phyloP scores from a whole-genome alignment of 2,888 invertebrate species.

The Endomychus coccineus region DNA sequence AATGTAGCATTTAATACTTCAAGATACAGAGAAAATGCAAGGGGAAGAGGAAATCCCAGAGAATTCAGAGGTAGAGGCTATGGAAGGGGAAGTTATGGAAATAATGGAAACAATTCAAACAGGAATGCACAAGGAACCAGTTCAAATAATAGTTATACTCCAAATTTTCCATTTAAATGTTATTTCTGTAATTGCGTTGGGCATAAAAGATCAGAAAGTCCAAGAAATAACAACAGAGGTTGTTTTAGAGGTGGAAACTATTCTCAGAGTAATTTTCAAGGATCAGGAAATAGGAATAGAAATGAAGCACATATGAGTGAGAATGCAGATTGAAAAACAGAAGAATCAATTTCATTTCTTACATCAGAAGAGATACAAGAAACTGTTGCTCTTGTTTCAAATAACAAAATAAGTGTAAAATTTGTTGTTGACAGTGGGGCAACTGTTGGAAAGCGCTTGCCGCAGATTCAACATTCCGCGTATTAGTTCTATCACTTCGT shows the following conservation, averaged over 20 bases:
- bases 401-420: too few relatives aligned
- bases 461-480: too few relatives aligned
- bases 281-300: not conserved
- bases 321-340: not conserved
- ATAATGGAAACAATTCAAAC: not conserved
- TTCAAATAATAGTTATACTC: not conserved
- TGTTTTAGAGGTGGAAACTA: too few relatives aligned
- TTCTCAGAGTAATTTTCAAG: too few relatives aligned
- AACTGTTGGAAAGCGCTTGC: too few relatives aligned
- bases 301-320: not conserved
- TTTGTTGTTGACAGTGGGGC: conserved; percentile 12
- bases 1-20: conserved; percentile 1
- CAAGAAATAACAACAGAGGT: too few relatives aligned
- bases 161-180: conserved; percentile 6
- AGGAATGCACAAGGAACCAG: too few relatives aligned
- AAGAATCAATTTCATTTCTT: conserved; percentile 3
- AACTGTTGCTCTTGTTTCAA: too few relatives aligned
- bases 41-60: conserved; percentile 1
- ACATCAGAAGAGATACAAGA: conserved; percentile 1
- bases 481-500: too few relatives aligned
- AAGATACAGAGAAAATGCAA: not conserved
- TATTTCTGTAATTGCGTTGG: conserved; percentile 5
- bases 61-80: conserved; percentile 2
- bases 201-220: conserved; percentile 6
- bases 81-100: not conserved